These are phyloP conservation scores for Hydrophis major DNA, from an alignment of 2,797 vertebrate genomes.

Conservation along the genomic window DNA sequence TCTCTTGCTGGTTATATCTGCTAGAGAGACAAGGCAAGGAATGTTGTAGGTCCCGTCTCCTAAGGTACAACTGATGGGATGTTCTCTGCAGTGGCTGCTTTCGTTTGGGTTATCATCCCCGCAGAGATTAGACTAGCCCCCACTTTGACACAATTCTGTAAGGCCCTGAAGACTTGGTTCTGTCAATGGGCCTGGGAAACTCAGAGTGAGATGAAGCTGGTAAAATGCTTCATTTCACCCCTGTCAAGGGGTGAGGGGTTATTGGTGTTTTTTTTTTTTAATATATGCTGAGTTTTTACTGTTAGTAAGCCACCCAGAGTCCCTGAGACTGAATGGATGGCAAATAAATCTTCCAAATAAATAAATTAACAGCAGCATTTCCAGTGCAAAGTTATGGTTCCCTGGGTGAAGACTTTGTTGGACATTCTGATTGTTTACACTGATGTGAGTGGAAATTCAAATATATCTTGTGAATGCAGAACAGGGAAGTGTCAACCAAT, in stretches of 20 bases:
- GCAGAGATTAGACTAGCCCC: neutral
- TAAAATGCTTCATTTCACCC: neutral
- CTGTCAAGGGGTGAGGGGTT: neutral
- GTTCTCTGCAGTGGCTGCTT: neutral
- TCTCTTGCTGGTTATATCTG: neutral
- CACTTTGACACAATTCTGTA: neutral
- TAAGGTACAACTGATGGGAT: neutral
- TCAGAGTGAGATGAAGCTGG: neutral
- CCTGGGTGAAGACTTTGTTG: neutral
- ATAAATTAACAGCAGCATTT: neutral
- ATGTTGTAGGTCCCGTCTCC: neutral
- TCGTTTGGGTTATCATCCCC: neutral
- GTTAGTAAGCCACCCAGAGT: neutral
- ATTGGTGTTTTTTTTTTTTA: neutral
- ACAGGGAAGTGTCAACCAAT: neutral
- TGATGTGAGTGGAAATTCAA: neutral
- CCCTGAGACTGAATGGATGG: neutral
- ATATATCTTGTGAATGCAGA: neutral
- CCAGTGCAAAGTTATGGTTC: neutral
- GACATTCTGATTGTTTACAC: neutral
- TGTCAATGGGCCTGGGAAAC: neutral
- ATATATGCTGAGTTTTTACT: neutral
- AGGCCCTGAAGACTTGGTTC: neutral
- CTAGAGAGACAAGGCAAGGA: neutral
- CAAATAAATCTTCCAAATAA: neutral